phyloP scores from a whole-genome alignment of 2,888 invertebrate genomes.

The Spatulosminthurus flaviceps region DNA sequence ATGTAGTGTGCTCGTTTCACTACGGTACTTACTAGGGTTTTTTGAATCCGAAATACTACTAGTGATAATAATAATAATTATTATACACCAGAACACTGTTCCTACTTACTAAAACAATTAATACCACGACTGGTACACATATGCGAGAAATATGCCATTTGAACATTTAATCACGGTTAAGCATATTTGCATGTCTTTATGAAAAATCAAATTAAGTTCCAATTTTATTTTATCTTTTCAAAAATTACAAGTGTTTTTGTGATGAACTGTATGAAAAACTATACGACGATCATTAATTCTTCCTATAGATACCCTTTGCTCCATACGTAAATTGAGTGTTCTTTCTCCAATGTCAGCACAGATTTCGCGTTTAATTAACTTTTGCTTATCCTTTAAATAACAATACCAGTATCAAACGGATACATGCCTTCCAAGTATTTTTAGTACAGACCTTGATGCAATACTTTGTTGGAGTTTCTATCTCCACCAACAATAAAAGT shows the following conservation, averaged over 20 bases:
- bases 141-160: not conserved
- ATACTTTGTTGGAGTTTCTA: not conserved
- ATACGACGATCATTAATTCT: slow-evolving; percentile 20
- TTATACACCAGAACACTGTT: not conserved
- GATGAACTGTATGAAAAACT: slow-evolving; percentile 26
- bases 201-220: slow-evolving; percentile 7
- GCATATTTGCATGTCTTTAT: not conserved
- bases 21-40: too few species aligned
- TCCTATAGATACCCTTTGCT: slow-evolving; percentile 24
- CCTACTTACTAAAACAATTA: not conserved
- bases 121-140: not conserved
- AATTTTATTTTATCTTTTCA: slow-evolving; percentile 22
- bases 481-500: not conserved
- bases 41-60: too few species aligned
- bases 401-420: slow-evolving; percentile 2
- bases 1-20: too few species aligned
- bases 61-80: too few species aligned
- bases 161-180: not conserved
- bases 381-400: not conserved
- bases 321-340: not conserved
- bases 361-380: not conserved
- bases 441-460: not conserved
- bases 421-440: not conserved
- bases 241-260: slow-evolving; percentile 20
- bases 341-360: not conserved